Evolutionary conservation across 2,113 vertebrate genomes (phyloP), one percentile per base, ranked within the genome.

Genomic region (Salminus brasiliensis): DNA sequence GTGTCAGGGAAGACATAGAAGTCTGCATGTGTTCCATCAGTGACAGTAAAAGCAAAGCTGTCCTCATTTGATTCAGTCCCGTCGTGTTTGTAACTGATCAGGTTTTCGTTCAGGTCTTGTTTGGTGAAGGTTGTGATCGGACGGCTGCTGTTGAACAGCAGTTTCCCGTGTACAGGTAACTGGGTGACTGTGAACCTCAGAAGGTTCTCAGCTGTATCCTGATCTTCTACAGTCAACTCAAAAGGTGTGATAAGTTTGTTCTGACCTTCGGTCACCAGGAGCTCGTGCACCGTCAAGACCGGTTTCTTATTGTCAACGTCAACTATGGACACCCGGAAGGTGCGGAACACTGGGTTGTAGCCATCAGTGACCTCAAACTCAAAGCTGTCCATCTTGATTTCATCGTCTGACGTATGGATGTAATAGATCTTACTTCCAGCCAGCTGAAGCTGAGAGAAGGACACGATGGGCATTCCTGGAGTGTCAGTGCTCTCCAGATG

Each of bases 291-390:
- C 8, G 95, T 97, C 43, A 99, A 85, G 0, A 99, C 93, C 0
- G 97, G 96, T 74, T 98, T 98, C 87, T 98, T 99, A 81, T 98
- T 99, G 89, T 98, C 97, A 21, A 98, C 95, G 1, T 97, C 97
- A 13, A 93, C 93, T 21, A 98, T 96, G 11, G 95, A 96, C 87
- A 99, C 95, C 29, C 96, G 91, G 86, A 99, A 99, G 0, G 97
- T 98, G 73, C 97, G 94, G 86, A 97, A 98, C 70, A 99, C 94
- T 0, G 96, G 96, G 76, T 99, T 98, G 85, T 87, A 96, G 12
- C 97, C 97, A 18, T 99, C 97, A 0, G 96, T 98, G 66, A 98
- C 96, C 83, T 98, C 94, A 85, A 99, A 99, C 84, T 98, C 97
- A 90, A 99, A 98, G 79, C 97, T 97, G 90, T 99, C 97, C 95